Evolutionary conservation across 2,113 vertebrate genomes (phyloP), one percentile per base, ranked within the genome.

Genomic region (Raphicerus campestris): DNA sequence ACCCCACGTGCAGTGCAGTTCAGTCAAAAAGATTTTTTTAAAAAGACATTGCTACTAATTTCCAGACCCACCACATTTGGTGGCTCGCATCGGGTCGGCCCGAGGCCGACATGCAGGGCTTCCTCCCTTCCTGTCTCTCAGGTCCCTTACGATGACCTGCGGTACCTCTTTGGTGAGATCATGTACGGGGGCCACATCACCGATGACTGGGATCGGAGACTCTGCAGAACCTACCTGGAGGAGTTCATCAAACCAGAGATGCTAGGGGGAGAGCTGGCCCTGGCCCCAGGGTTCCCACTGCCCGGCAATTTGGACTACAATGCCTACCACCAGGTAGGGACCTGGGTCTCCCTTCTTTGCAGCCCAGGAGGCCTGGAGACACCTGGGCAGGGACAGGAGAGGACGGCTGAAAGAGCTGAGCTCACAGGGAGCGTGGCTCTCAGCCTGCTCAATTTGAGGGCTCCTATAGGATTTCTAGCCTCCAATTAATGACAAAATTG

Each of bases 181-280:
- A 99, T 99, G 99, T 99, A 99, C 0, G 99, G 99, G 61, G 99
- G 99, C 28, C 99, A 99, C 97, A 99, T 99, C 97, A 99, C 99
- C 0, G 99, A 99, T 1, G 99, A 99, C 97, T 99, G 99, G 99
- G 99, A 99, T 98, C 99, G 99, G 66, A 98, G 99, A 10, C 99
- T 99, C 82, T 99, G 99, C 97, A 99, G 97, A 90, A 99, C 99
- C 6, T 99, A 99, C 92, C 97, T 99, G 98, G 99, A 99, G 84
- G 99, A 99, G 98, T 99, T 99, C 81, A 99, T 99, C 92, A 99
- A 98, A 89, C 99, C 99, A 0, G 99, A 99, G 98, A 99, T 99
- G 99, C 97, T 99, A 98, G 99, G 99, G 96, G 99, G 99, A 88
- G 99, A 99, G 45, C 96, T 99, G 61, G 97, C 82, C 53, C 98